phyloP scores from a whole-genome alignment of 2,888 invertebrate species.

The Tribolium freemani region DNA sequence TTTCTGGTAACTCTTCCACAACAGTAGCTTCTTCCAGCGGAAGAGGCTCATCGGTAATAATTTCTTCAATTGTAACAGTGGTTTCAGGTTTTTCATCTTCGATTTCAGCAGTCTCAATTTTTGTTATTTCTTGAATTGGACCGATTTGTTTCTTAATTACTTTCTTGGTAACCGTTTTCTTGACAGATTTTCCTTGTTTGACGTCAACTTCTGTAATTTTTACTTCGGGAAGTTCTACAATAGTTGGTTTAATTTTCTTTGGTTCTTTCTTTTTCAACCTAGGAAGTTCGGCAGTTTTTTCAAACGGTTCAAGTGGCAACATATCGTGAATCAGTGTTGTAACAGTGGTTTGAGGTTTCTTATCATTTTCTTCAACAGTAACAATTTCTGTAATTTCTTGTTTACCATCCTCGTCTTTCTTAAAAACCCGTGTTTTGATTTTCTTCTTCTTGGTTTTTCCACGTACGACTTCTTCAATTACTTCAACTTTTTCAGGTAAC shows the following conservation, averaged over 20 bases:
- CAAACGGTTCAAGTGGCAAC: not conserved
- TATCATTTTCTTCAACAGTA: constrained; percentile 40
- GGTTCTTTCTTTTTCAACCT: constrained; percentile 2
- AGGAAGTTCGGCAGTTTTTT: constrained; percentile 47
- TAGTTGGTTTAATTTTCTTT: constrained; percentile 41
- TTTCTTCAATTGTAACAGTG: constrained; percentile 52
- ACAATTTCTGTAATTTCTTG: constrained; percentile 54
- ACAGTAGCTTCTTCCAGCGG: constrained; percentile 45
- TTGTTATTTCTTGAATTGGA: constrained; percentile 59
- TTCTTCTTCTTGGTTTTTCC: constrained; percentile 56
- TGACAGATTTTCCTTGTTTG: constrained; percentile 50
- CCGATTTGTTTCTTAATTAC: constrained; percentile 59
- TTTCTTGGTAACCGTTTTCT: constrained; percentile 51
- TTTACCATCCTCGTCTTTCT: constrained; percentile 61
- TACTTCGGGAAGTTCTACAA: constrained; percentile 56
- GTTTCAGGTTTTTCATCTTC: constrained; percentile 61
- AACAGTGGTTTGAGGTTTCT: constrained; percentile 64
- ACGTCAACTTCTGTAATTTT: constrained; percentile 45
- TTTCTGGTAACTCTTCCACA: constrained; percentile 52
- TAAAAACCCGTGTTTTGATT: constrained; percentile 60
- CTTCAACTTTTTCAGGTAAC: constrained; percentile 53
- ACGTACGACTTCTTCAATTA: constrained; percentile 55
- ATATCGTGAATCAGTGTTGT: constrained; percentile 44
- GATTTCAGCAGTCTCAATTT: constrained; percentile 69
- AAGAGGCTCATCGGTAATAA: constrained; percentile 50